These are phyloP conservation scores for Drosophila aldrichi DNA, from an alignment of 2,888 invertebrate genomes.

Conservation along the genomic window DNA sequence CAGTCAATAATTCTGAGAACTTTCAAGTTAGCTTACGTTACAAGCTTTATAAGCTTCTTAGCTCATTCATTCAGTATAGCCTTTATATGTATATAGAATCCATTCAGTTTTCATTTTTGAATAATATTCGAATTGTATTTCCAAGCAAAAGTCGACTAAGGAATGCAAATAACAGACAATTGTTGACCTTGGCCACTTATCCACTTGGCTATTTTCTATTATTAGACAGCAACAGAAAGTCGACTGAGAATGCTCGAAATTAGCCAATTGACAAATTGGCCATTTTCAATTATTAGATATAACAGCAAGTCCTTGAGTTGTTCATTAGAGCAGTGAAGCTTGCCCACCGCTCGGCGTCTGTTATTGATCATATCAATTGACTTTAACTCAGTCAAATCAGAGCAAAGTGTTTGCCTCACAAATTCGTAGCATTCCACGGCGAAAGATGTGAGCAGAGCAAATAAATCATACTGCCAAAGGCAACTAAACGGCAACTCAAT, in stretches of 20 bases:
- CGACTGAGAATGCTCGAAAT: background rate
- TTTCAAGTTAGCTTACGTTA: background rate
- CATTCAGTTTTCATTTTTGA: background rate
- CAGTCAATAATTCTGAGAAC: background rate
- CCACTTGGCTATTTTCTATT: constrained; percentile 48
- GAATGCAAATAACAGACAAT: background rate
- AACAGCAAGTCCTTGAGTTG: constrained; percentile 20
- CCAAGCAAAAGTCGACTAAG: background rate
- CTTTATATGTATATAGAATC: background rate
- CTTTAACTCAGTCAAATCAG: constrained; percentile 44
- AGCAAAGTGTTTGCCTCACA: constrained; percentile 27
- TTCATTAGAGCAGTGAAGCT: constrained; percentile 36
- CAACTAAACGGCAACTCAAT: constrained; percentile 61
- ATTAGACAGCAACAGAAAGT: constrained; percentile 23
- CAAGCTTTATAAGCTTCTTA: background rate
- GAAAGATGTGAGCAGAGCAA: constrained; percentile 44
- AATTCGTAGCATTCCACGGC: constrained; percentile 43
- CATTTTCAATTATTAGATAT: constrained; percentile 42
- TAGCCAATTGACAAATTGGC: constrained; percentile 37
- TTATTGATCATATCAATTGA: constrained; percentile 47
- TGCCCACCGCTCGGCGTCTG: constrained; percentile 8
- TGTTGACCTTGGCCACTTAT: background rate
- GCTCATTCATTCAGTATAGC: too few species aligned
- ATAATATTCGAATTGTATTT: background rate
- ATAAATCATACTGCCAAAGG: constrained; percentile 66